These are phyloP conservation scores for Chiropotes sagulatus DNA, from an alignment of 2,797 vertebrate genomes.

Conservation along the genomic window DNA sequence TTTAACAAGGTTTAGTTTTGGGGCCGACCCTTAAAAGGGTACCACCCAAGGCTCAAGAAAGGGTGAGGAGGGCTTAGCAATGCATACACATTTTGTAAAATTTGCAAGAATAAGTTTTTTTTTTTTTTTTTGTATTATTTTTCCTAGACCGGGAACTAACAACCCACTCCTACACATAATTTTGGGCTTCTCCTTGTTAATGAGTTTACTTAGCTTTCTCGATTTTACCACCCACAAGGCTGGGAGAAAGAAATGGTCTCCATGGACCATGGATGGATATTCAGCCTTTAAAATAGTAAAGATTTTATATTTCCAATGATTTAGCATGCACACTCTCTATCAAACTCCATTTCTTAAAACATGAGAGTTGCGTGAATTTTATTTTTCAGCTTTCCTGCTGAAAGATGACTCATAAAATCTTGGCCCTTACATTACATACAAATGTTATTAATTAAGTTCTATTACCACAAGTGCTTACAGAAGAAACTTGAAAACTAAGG, in stretches of 20 bases:
- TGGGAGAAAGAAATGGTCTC: not conserved
- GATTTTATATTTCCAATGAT: not conserved
- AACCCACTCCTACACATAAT: not conserved
- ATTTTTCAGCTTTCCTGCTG: not conserved
- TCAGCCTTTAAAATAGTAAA: not conserved
- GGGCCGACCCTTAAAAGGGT: not conserved
- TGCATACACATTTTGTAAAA: not conserved
- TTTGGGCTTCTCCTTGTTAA: not conserved
- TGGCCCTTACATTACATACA: not conserved
- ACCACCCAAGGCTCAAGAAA: not conserved
- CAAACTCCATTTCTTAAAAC: not conserved
- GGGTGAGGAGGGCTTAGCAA: not conserved
- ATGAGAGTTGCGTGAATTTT: not conserved
- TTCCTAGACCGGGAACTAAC: not conserved
- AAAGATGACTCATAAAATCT: not conserved
- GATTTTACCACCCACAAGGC: not conserved
- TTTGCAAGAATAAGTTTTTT: not conserved
- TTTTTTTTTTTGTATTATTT: not conserved
- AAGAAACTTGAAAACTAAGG: constrained; percentile 39
- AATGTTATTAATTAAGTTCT: constrained; percentile 42
- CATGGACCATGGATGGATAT: not conserved
- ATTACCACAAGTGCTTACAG: constrained; percentile 25
- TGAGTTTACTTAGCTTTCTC: not conserved
- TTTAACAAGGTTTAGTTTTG: not conserved
- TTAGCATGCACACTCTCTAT: not conserved